Percentiles rank a stretch among this genome's conserved stretches.
These are phyloP conservation scores for Coilia nasus DNA, from an alignment of 2,797 vertebrate genomes.

Conservation along the genomic window DNA sequence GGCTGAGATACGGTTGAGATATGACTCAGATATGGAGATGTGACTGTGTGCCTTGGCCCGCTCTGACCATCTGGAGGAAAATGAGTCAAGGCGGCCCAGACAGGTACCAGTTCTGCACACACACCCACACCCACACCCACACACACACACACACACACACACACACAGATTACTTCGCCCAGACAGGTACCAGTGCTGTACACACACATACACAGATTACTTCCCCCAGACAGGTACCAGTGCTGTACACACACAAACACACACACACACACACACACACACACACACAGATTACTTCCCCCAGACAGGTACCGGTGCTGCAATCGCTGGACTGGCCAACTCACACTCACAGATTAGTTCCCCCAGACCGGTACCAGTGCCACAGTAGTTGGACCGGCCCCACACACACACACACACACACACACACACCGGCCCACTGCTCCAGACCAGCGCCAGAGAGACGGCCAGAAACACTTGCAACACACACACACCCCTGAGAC, in stretches of 20 bases:
- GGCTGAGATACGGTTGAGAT: too few species aligned
- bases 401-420: neutral
- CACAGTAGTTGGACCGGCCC: neutral
- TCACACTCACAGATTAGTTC: neutral
- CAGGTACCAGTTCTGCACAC: too few species aligned
- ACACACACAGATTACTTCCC: neutral
- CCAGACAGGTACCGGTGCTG: neutral
- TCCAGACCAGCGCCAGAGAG: neutral
- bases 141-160: too few species aligned
- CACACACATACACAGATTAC: too few species aligned
- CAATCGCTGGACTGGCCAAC: neutral
- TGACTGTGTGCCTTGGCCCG: too few species aligned
- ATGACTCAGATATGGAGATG: too few species aligned
- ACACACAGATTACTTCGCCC: neutral
- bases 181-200: too few species aligned
- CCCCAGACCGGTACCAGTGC: neutral
- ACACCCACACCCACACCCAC: too few species aligned
- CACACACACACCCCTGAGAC: conserved; percentile 14
- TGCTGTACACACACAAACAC: neutral
- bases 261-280: neutral
- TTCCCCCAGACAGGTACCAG: neutral
- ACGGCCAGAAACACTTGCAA: conserved; percentile 18
- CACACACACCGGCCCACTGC: neutral
- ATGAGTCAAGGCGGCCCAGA: neutral
- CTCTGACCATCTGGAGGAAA: neutral